A percentile compares a stretch with the other conserved stretches of the same genome.
Evolutionary conservation across 2,113 vertebrate species (phyloP).

Genomic region (Brachyhypopomus gauderio): DNA sequence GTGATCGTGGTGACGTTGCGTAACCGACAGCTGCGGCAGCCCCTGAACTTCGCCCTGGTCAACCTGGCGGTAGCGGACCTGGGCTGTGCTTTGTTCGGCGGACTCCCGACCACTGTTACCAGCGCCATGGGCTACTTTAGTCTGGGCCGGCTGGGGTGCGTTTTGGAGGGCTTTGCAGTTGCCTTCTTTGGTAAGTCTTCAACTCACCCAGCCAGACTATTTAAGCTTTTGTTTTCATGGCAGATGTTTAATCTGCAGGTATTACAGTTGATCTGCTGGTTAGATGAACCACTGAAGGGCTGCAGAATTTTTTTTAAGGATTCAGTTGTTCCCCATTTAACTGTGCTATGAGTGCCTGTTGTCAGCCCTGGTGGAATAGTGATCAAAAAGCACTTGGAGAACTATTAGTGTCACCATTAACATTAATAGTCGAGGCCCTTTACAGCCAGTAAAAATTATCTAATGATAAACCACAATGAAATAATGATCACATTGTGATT

Average conservation of each 20-base stretch:
- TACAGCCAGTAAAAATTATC: too few relatives aligned
- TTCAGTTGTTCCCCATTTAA: too few relatives aligned
- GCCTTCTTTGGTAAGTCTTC: slow-evolving; percentile 74
- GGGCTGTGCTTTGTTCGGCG: slow-evolving; percentile 72
- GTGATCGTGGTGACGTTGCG: slow-evolving; percentile 72
- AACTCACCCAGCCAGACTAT: background rate
- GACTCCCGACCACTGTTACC: slow-evolving; percentile 69
- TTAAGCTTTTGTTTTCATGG: too few relatives aligned
- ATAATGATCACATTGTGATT: too few relatives aligned
- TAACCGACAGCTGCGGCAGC: slow-evolving; percentile 69
- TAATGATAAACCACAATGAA: too few relatives aligned
- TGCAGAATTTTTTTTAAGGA: too few relatives aligned
- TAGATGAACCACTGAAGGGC: too few relatives aligned
- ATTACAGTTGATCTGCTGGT: too few relatives aligned
- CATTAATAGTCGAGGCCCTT: background rate
- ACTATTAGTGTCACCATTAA: background rate
- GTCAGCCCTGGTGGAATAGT: background rate
- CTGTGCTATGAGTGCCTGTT: background rate
- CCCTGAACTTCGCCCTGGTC: slow-evolving; percentile 75
- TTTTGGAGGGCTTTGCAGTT: slow-evolving; percentile 74
- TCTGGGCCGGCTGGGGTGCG: slow-evolving; percentile 71
- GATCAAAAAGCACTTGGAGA: background rate
- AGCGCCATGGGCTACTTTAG: slow-evolving; percentile 76
- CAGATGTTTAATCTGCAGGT: too few relatives aligned
- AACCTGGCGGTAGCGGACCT: slow-evolving; percentile 76